These are phyloP conservation scores for human (Homo sapiens) DNA, from an alignment of 2,113 vertebrate species.

Conservation along the genomic window GRCh38 chr7:128024501-128025000, in stretches of 20 bases:
- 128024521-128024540: not conserved
- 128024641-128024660: conserved; percentile 54
- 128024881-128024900: not conserved
- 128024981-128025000: not conserved
- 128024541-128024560: conserved; percentile 4
- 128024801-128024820: not conserved
- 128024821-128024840: not conserved
- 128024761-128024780: not conserved
- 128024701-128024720: not conserved
- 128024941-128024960: not conserved
- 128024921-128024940: not conserved
- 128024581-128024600: not conserved
- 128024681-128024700: conserved; percentile 21
- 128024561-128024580: not conserved
- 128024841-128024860: not conserved
- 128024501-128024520: not conserved
- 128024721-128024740: not conserved
- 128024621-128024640: conserved; percentile 33
- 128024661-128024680: conserved; percentile 20
- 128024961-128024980: not conserved
- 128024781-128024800: not conserved
- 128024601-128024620: not conserved
- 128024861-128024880: not conserved
- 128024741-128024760: not conserved
- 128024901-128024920: not conserved